Percentiles rank a stretch among this genome's conserved stretches.
These are phyloP conservation scores for Microcebus lehilahytsara DNA, from an alignment of 2,113 vertebrate genomes.

Conservation along the genomic window DNA sequence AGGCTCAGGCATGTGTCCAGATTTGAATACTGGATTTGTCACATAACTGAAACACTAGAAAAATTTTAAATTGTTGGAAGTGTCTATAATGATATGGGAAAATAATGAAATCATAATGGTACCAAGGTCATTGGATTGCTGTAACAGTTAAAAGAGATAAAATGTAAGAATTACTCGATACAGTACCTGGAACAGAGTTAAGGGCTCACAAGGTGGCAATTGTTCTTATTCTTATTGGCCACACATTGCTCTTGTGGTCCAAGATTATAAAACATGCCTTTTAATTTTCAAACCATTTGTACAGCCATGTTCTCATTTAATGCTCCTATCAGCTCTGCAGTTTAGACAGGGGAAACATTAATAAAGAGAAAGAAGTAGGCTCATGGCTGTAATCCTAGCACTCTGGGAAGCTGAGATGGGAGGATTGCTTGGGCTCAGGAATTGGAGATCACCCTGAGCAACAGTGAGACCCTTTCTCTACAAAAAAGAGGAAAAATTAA, in stretches of 20 bases:
- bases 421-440: too few relatives aligned
- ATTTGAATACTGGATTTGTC: neutral
- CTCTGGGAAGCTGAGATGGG: too few relatives aligned
- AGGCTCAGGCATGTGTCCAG: neutral
- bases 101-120: neutral
- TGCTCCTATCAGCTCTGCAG: neutral
- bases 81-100: neutral
- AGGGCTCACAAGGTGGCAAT: neutral
- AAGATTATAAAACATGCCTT: neutral
- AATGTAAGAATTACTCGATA: neutral
- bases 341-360: neutral
- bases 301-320: neutral
- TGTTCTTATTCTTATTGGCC: neutral
- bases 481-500: too few relatives aligned
- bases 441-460: too few relatives aligned
- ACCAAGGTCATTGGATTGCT: neutral
- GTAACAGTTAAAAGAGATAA: neutral
- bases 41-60: neutral
- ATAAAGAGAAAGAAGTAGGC: neutral
- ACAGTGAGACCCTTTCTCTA: too few relatives aligned
- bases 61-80: neutral
- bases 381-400: too few relatives aligned
- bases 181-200: neutral
- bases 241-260: neutral
- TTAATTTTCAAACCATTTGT: slow-evolving; percentile 39